Evolutionary conservation across 2,113 vertebrate genomes (phyloP), one percentile per base, ranked within the genome.

Genomic region (Vicugna pacos): DNA sequence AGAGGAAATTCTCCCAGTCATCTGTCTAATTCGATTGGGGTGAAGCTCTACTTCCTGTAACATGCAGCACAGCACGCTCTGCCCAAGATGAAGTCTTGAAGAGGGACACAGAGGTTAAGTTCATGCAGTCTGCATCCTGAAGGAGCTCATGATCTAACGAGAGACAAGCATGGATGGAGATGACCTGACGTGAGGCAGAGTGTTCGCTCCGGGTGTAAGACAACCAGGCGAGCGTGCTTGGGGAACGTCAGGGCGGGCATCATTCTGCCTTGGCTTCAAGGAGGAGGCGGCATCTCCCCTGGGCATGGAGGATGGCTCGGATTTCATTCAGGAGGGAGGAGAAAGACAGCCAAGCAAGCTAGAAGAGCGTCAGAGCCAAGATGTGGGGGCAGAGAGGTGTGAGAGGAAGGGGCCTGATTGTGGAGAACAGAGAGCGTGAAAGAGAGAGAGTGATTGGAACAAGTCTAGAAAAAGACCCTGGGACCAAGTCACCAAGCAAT

Each of bases 171-270:
- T 0, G 0, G 20, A 14, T 24, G 28, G 82, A 87, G 69, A 84
- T 8, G 19, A 62, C 72, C 9, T 10, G 26, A 20, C 1, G 11
- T 5, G 6, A 77, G 26, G 30, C 35, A 58, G 8, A 32, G 17
- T 2, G 0, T 16, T 12, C 2, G 54, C 79, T 77, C 3, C 1
- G 20, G 38, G 50, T 22, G 5, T 32, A 38, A 30, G 3, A 9
- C 1, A 9, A 70, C 30, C 64, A 6, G 8, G 38, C 24, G 13
- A 48, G 8, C 5, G 11, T 42, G 22, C 32, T 12, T 8, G 8
- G 85, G n/a, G 38, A 32, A 20, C 16, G 9, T 0, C 0, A 0
- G 0, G 0, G 35, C 0, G 30, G 28, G 22, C 46, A 48, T 56
- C 10, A 12, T 16, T 72, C 54, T 48, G 5, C 28, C 14, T n/a